A percentile compares a stretch with the other conserved stretches of the same genome.
phyloP scores from a whole-genome alignment of 2,797 vertebrate genomes.

The Paedocypris micromegethes region DNA sequence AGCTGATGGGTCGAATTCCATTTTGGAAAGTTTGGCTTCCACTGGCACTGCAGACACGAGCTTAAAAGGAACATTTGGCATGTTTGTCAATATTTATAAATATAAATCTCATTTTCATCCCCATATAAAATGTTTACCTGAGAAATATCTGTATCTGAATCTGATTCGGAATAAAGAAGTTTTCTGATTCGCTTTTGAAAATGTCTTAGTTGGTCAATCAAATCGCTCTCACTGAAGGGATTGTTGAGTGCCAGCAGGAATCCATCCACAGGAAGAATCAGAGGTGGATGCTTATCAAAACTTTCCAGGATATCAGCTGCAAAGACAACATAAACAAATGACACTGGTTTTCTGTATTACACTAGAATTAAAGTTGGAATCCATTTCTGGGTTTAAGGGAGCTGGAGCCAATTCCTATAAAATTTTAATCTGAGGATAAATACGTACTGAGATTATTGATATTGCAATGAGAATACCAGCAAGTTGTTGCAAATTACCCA shows the following conservation, averaged over 20 bases:
- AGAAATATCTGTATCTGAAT: slow-evolving; percentile 13
- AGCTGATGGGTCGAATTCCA: slow-evolving; percentile 42
- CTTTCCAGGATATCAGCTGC: slow-evolving; percentile 69
- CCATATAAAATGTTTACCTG: slow-evolving; percentile 52
- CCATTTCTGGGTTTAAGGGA: too few species aligned
- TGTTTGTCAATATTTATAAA: too few species aligned
- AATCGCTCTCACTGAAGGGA: slow-evolving; percentile 47
- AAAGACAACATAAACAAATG: too few species aligned
- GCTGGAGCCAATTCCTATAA: too few species aligned
- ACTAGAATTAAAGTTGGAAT: too few species aligned
- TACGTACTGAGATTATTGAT: too few species aligned
- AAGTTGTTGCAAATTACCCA: too few species aligned
- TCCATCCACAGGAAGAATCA: slow-evolving; percentile 63
- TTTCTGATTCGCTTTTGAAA: slow-evolving; percentile 53
- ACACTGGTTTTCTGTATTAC: too few species aligned
- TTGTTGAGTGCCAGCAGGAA: slow-evolving; percentile 61
- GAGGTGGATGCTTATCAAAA: slow-evolving; percentile 73
- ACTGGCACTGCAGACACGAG: slow-evolving; percentile 26
- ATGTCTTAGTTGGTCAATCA: slow-evolving; percentile 55
- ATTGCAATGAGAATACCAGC: too few species aligned
- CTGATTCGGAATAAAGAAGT: slow-evolving; percentile 24
- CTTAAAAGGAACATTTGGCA: not conserved
- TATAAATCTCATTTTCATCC: not conserved
- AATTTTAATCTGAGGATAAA: too few species aligned
- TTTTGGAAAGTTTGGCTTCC: slow-evolving; percentile 41